phyloP scores from a whole-genome alignment of 2,888 invertebrate species.

The Chloroclystis v-ata region DNA sequence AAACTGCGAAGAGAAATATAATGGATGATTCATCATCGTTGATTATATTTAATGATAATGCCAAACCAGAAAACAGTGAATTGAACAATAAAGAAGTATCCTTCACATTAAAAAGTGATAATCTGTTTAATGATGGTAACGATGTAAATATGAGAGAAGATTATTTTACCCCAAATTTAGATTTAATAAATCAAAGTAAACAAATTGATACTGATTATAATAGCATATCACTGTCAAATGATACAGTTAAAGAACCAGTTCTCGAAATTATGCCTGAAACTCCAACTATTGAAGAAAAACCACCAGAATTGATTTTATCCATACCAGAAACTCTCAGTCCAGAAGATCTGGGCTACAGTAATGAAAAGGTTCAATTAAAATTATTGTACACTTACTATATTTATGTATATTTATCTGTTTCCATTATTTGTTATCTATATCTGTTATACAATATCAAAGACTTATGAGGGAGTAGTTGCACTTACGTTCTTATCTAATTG shows the following conservation, averaged over 20 bases:
- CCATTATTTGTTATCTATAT: constrained; percentile 59
- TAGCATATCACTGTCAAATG: constrained; percentile 1
- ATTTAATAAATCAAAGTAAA: constrained; percentile 12
- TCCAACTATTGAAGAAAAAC: constrained; percentile 21
- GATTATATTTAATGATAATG: constrained; percentile 21
- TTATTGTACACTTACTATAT: constrained; percentile 66
- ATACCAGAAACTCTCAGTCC: constrained; percentile 44
- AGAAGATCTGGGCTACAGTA: constrained; percentile 44
- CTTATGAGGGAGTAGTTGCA: constrained; percentile 39
- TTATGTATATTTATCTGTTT: constrained; percentile 62
- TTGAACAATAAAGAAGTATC: constrained; percentile 1
- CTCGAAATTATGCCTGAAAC: constrained; percentile 17
- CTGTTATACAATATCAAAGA: constrained; percentile 58
- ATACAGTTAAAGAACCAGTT: constrained; percentile 7
- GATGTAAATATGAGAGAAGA: not conserved
- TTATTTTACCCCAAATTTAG: not conserved
- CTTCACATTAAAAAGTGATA: not conserved
- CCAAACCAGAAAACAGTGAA: constrained; percentile 13
- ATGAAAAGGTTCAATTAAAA: constrained; percentile 68
- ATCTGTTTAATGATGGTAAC: not conserved
- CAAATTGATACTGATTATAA: constrained; percentile 3
- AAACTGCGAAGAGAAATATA: constrained; percentile 31
- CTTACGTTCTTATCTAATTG: constrained; percentile 26
- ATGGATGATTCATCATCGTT: constrained; percentile 23
- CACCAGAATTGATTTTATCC: constrained; percentile 22